Evolutionary conservation across 2,888 invertebrate genomes (phyloP), one percentile per base, ranked within the genome.

Genomic region (Proisotoma minuta): DNA sequence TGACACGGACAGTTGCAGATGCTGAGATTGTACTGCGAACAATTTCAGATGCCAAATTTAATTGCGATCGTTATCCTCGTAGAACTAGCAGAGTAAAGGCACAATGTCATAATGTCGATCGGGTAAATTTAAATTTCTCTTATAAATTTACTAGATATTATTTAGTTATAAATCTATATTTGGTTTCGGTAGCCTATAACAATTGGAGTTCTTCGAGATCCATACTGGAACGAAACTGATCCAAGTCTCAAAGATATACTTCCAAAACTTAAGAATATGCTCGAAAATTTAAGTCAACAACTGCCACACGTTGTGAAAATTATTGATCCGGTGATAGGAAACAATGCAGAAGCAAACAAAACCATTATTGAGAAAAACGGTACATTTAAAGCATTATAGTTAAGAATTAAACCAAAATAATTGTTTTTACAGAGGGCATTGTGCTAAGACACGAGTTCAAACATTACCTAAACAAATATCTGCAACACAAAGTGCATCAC

Each of bases 361-460:
- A 26, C 15, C n/a, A 18, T 47, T 24, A 29, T 40, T 51, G 34
- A 24, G 5, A 40, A 62, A 10, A 18, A 39, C 2, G 28, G 39
- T 40, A 28, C 24, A 2, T 27, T 4, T 18, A n/a, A 5, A 15
- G 18, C 4, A 43, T n/a, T 43, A 12, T 43, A 4, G 43, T 18
- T 5, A 43, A 43, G 20, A 43, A 28, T 40, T 24, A 1, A 23
- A 39, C 10, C 18, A 2, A 15, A 3, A 40, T 26, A 18, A 12
- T 50, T 12, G n/a, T 29, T 29, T 43, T 4, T 53, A 4, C 47
- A 68, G 69, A 63, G 15, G n/a, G 61, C 2, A 57, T 47, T 23
- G 58, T 67, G 5, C 27, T 69, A 0, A 20, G 23, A 0, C 65
- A 65, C 40, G 69, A 69, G 22, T 67, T 67, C 48, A 67, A 67